Percentiles rank a stretch among this genome's conserved stretches.
phyloP scores from a whole-genome alignment of 2,888 invertebrate species.

The Idaea biselata region DNA sequence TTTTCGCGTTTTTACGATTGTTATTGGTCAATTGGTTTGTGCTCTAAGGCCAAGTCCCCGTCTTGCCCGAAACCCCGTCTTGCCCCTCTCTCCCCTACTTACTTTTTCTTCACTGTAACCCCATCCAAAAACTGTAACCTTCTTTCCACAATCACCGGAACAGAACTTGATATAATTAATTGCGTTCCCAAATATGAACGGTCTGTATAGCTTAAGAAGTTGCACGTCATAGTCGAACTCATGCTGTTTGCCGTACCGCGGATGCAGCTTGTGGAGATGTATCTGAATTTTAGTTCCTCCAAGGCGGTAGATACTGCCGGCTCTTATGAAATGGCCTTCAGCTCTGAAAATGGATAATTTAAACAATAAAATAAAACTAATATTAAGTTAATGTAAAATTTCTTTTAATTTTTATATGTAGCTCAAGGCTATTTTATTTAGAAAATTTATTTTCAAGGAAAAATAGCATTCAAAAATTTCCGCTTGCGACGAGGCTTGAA shows the following conservation, averaged over 20 bases:
- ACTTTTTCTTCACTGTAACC: conserved; percentile 58
- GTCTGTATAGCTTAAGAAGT: conserved; percentile 37
- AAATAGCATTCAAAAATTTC: no score
- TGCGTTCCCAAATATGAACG: conserved; percentile 35
- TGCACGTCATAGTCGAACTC: conserved; percentile 61
- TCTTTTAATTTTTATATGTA: no score
- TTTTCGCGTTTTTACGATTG: no score
- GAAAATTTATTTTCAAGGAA: no score
- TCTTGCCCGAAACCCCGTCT: no score
- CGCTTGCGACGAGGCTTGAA: no score
- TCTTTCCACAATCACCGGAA: conserved; percentile 30
- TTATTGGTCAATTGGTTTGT: no score
- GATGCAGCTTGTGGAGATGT: conserved; percentile 46
- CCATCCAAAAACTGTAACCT: conserved; percentile 56
- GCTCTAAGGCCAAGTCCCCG: no score
- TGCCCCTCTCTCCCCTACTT: no score
- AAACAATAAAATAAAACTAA: no score
- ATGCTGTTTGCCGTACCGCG: conserved; percentile 42
- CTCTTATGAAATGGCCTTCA: conserved; percentile 43
- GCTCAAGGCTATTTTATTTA: no score
- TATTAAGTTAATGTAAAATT: no score
- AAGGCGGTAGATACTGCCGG: conserved; percentile 46
- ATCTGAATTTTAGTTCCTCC: conserved; percentile 40
- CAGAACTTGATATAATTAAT: conserved; percentile 41
- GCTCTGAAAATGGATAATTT: conserved; percentile 24